Conservation (phyloP, 1,140 invertebrate species). For the Holcopasites calliopsidis region DNA sequence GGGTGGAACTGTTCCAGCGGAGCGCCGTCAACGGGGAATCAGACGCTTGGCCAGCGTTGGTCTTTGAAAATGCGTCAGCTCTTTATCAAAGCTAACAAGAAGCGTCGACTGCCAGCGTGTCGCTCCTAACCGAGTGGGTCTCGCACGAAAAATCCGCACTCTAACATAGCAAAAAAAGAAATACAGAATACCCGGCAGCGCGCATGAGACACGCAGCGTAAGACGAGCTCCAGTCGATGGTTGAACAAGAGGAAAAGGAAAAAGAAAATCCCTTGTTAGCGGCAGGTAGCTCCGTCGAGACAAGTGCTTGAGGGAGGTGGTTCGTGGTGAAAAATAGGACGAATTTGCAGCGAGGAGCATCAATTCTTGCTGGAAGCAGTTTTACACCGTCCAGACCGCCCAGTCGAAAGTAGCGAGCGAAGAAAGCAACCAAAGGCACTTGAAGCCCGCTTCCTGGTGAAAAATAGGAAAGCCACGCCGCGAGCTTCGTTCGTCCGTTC, state of each 20-base stretch:
- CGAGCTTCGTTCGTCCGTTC: slow-evolving; percentile 44
- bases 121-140: slow-evolving; percentile 19
- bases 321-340: slow-evolving; percentile 59
- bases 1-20: slow-evolving; percentile 25
- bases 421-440: slow-evolving; percentile 18
- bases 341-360: slow-evolving; percentile 59
- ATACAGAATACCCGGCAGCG: too few relatives aligned
- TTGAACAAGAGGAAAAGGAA: background rate
- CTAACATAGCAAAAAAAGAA: too few relatives aligned
- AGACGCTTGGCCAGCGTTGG: slow-evolving; percentile 30
- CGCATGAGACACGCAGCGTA: background rate
- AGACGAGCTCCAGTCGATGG: background rate
- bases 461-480: slow-evolving; percentile 50
- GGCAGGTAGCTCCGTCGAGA: slow-evolving; percentile 22
- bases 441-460: slow-evolving; percentile 35
- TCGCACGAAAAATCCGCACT: slow-evolving; percentile 14
- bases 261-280: slow-evolving; percentile 45
- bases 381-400: slow-evolving; percentile 46
- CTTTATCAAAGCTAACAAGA: slow-evolving; percentile 49
- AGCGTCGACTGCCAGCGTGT: slow-evolving; percentile 20
- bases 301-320: slow-evolving; percentile 46
- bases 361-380: slow-evolving; percentile 57
- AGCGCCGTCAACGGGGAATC: slow-evolving; percentile 39
- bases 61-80: slow-evolving; percentile 36
- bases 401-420: background rate